Conservation (phyloP, 1,140 invertebrate genomes). For the Trachelipus rathkii region DNA sequence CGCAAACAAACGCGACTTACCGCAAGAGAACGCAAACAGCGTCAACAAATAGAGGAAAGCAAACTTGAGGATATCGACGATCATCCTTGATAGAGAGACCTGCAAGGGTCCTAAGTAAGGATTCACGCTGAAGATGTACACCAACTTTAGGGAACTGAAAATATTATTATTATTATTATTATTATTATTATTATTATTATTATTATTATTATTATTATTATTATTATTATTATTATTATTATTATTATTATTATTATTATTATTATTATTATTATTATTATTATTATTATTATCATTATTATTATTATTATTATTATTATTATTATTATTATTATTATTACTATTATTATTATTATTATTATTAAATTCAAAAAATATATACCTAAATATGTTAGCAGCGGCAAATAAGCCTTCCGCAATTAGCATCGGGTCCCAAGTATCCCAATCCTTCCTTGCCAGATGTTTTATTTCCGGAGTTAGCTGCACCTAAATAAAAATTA, state of each 20-base stretch:
- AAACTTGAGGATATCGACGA: constrained; percentile 97
- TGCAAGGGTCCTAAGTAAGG: constrained; percentile 95
- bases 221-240: neutral
- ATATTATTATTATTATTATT: constrained; percentile 35
- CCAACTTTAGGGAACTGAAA: constrained; percentile 87
- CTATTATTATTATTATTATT: too few species aligned
- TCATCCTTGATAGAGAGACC: constrained; percentile 94
- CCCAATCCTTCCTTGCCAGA: constrained; percentile 56
- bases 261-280: too few species aligned
- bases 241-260: too few species aligned
- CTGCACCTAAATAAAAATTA: neutral
- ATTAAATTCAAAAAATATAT: too few species aligned
- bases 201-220: neutral
- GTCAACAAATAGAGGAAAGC: constrained; percentile 91
- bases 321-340: too few species aligned
- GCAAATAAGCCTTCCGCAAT: constrained; percentile 63
- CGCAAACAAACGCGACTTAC: too few species aligned
- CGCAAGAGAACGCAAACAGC: constrained; percentile 95
- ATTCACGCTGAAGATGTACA: constrained; percentile 99
- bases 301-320: too few species aligned
- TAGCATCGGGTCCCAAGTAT: constrained; percentile 63
- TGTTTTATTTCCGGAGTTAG: constrained; percentile 47
- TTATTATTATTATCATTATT: too few species aligned
- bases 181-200: neutral
- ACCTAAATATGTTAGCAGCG: constrained; percentile 62